A percentile compares a stretch with the other conserved stretches of the same genome.
Evolutionary conservation across 2,888 invertebrate species (phyloP).

Genomic region (Mesochorus sp.): DNA sequence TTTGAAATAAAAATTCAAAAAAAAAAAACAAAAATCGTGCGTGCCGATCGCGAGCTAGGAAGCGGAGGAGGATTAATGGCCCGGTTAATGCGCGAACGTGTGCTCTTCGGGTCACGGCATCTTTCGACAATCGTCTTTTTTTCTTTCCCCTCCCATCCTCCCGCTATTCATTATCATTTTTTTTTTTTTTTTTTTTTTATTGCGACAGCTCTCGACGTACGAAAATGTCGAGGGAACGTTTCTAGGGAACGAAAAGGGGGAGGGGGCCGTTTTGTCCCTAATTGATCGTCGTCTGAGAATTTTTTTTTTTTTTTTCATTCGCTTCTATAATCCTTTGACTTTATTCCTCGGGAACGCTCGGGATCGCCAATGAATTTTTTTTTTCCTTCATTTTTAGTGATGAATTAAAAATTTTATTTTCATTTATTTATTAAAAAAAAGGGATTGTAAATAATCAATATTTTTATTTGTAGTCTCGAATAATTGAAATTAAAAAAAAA

Average conservation of each 20-base stretch:
- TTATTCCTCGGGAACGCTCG: too few relatives aligned
- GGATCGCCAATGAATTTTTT: not conserved
- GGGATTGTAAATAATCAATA: too few relatives aligned
- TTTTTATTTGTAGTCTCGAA: too few relatives aligned
- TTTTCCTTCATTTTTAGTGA: too few relatives aligned
- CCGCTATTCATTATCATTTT: conserved; percentile 37
- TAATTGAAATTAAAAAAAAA: too few relatives aligned
- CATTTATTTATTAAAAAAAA: too few relatives aligned
- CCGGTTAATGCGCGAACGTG: conserved; percentile 64
- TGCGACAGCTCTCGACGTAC: conserved; percentile 32
- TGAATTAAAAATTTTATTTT: too few relatives aligned
- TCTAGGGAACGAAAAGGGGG: not conserved
- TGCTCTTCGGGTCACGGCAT: conserved; percentile 63
- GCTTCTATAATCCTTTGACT: not conserved
- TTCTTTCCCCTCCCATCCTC: conserved; percentile 18
- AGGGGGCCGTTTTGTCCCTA: conserved; percentile 31
- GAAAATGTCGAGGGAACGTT: conserved; percentile 32
- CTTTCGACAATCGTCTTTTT: conserved; percentile 32
- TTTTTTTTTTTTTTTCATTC: not conserved
- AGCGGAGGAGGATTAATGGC: conserved; percentile 66
- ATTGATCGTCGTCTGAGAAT: conserved; percentile 45
- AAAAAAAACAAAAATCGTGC: conserved; percentile 38
- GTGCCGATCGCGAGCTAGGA: conserved; percentile 60
- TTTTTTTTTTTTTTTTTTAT: conserved; percentile 35
- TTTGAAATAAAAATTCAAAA: conserved; percentile 1